Evolutionary conservation across 2,113 vertebrate species (phyloP), one percentile per base, ranked within the genome.

Genomic region (Burhinus oedicnemus): DNA sequence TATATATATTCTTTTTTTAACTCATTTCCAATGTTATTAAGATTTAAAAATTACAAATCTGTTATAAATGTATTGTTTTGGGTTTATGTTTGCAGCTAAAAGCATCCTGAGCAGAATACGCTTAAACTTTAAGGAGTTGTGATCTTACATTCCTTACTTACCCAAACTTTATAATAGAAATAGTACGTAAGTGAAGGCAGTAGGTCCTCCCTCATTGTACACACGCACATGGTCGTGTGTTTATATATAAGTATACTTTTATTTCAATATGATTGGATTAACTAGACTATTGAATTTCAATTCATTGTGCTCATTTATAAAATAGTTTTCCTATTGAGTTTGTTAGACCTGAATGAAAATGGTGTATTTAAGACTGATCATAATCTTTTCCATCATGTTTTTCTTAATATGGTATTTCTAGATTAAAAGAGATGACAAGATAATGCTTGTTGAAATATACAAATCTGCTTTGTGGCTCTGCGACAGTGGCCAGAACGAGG

Each of bases 341-440:
- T 77, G 40, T 52, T 92, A 65, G 45, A 69, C 74, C 83, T 69
- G 74, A 91, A 91, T 72, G 77, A 95, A 83, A 85, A 92, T 58
- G 45, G 12, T 79, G 19, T 89, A 62, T 91, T 85, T 89, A 80
- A 96, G 65, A 49, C 61, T 77, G 75, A 80, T 78, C 9, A 19
- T 77, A 72, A 77, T 90, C 66, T 95, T 87, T 93, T 74, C 66
- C 38, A 70, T 91, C 29, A 47, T 80, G 45, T 86, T 88, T 94
- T 93, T 72, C 81, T 95, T 77, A 79, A 62, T 77, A 49, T 9
- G 45, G 8, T 54, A 66, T 91, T 87, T 89, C 71, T 61, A 87
- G 77, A 83, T 94, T 91, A 89, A 89, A 94, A 93, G 57, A 12
- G n/a, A 72, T 51, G 57, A 79, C 57, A 78, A 85, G 74, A 72